Base-by-base conservation (phyloP, 2,888 invertebrate species). In the Noctua pronuba region DNA sequence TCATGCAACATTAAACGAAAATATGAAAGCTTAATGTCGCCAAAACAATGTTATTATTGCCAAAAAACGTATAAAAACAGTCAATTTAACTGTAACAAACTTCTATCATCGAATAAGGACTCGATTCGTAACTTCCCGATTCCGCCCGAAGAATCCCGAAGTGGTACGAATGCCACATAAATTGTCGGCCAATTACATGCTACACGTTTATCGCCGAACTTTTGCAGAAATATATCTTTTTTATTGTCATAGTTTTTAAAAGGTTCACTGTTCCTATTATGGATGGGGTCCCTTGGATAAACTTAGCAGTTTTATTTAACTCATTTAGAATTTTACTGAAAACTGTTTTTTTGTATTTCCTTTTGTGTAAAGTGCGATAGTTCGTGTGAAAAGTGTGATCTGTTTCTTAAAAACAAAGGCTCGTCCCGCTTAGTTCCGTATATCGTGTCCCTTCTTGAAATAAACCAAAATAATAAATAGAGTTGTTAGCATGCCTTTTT, bases 221-320 rank as follows among this genome's bases (percentile, higher is more conserved):
- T 94, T 88, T 64, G 69, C 80, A 81, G 88, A 88, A 92, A 94
- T 94, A 94, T 93, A 92, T 94, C 94, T 93, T 94, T 94, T 94
- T 94, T 94, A 94, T 94, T 92, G 91, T 92, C 92, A 90, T 94
- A 94, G 94, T 94, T 94, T 94, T 93, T 91, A 93, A 94, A 93
- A 94, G 95, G 94, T 93, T 92, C 92, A 90, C 92, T 93, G 92
- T 94, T 93, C 93, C 90, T 86, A 89, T 85, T 81, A 84, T 83
- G 75, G 79, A 90, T 90, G 90, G 84, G 82, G 86, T 72, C 85
- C 85, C 86, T 88, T 87, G 73, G 86, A 84, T 84, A 75, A 86
- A 84, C 66, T 78, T 83, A 79, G 55, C 76, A 84, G 77, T 88
- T 88, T 87, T 88, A 87, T 87, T 84, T 79, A 85, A 85, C 83